Evolutionary conservation across 2,113 vertebrate genomes (phyloP).

Genomic region (Tor tambroides): DNA sequence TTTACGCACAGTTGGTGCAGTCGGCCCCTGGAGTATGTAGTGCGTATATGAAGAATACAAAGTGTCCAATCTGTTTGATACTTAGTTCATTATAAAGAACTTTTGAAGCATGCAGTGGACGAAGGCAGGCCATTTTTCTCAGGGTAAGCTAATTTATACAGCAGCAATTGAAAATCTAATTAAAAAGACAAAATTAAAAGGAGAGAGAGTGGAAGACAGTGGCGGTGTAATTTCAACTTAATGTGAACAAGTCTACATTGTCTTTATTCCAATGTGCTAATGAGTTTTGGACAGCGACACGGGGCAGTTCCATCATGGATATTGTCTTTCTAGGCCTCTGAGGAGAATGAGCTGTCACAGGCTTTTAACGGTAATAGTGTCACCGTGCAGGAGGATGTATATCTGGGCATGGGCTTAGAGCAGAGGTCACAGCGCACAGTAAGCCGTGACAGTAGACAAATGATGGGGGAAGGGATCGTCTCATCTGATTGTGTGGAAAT

Average conservation of each 20-base stretch:
- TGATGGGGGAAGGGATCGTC: constrained; percentile 1
- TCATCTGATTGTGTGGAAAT: neutral
- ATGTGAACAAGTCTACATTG: constrained; percentile 72
- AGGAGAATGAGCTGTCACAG: constrained; percentile 74
- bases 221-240: constrained; percentile 73
- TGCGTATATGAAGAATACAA: neutral
- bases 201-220: constrained; percentile 22
- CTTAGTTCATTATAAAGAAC: constrained; percentile 9
- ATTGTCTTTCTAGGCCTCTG: constrained; percentile 68
- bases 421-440: constrained; percentile 40
- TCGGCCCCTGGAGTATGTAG: neutral
- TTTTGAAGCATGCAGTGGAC: constrained; percentile 33
- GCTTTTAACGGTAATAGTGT: constrained; percentile 69
- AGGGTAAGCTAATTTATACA: constrained; percentile 52
- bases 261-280: constrained; percentile 78
- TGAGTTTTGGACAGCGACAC: constrained; percentile 69
- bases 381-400: constrained; percentile 65
- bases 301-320: constrained; percentile 69
- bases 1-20: neutral
- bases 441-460: constrained; percentile 1
- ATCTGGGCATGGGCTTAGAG: constrained; percentile 47
- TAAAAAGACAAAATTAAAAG: constrained; percentile 68
- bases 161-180: constrained; percentile 71
- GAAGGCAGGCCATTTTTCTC: constrained; percentile 39
- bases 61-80: constrained; percentile 3